Evolutionary conservation across 2,888 invertebrate species (phyloP).

Genomic region (Orthonychiurus folsomi): DNA sequence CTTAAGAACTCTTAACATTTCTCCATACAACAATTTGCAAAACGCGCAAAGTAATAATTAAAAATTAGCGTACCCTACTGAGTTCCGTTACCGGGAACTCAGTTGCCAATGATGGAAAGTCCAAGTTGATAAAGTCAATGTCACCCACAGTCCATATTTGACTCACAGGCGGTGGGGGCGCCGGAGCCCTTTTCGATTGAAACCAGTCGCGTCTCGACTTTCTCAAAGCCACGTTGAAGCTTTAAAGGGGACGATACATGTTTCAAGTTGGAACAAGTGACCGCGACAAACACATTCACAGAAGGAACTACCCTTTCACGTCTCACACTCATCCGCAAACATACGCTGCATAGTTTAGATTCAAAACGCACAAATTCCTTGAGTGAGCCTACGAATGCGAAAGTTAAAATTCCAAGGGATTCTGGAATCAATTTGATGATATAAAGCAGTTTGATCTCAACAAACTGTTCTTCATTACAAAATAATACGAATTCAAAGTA

Average conservation of each 20-base stretch:
- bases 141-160: conserved; percentile 41
- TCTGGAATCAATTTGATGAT: too few relatives aligned
- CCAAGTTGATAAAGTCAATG: conserved; percentile 34
- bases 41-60: too few relatives aligned
- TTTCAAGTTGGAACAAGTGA: not conserved
- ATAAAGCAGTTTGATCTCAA: too few relatives aligned
- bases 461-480: too few relatives aligned
- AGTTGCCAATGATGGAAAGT: conserved; percentile 17
- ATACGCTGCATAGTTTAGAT: too few relatives aligned
- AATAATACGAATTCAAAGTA: too few relatives aligned
- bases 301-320: not conserved
- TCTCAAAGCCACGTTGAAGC: conserved; percentile 17
- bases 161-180: conserved; percentile 21
- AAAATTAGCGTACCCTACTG: not conserved
- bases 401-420: too few relatives aligned
- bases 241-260: not conserved
- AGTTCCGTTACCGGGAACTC: conserved; percentile 3
- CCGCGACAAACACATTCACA: too few relatives aligned
- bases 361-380: too few relatives aligned
- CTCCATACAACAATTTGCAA: too few relatives aligned
- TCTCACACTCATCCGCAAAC: not conserved
- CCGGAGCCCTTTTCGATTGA: not conserved
- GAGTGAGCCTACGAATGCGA: too few relatives aligned
- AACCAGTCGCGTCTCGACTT: conserved; percentile 16
- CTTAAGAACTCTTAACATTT: too few relatives aligned